A percentile compares a stretch with the other conserved stretches of the same genome.
phyloP scores from a whole-genome alignment of 2,113 vertebrate species.

The Reinhardtius hippoglossoides region DNA sequence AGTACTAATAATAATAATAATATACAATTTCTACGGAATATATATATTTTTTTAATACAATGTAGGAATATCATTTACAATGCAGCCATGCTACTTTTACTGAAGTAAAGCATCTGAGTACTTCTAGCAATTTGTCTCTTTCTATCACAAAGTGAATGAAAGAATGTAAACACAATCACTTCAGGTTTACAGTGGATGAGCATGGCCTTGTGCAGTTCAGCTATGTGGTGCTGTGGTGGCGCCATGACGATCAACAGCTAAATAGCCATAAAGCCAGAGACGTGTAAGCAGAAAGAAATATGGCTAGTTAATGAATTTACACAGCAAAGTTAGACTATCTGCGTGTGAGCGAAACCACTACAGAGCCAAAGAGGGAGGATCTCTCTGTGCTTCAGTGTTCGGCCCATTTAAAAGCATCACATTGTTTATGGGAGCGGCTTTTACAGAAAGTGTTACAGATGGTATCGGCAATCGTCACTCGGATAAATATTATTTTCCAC shows the following conservation, averaged over 20 bases:
- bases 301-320: conserved; percentile 15
- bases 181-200: not conserved
- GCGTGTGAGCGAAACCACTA: not conserved
- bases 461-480: conserved; percentile 56
- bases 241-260: not conserved
- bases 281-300: not conserved
- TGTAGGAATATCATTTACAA: too few species aligned
- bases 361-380: conserved; percentile 34
- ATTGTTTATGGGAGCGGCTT: conserved; percentile 76
- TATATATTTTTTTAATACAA: too few species aligned
- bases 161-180: not conserved
- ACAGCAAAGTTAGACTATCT: conserved; percentile 10
- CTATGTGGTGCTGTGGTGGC: conserved; percentile 1
- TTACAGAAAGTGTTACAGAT: conserved; percentile 72
- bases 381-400: conserved; percentile 33
- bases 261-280: not conserved
- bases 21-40: too few species aligned
- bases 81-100: not conserved
- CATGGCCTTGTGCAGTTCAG: not conserved
- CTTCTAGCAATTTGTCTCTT: not conserved
- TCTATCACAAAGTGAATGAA: not conserved
- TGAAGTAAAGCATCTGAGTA: not conserved
- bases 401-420: conserved; percentile 63
- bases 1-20: too few species aligned
- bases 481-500: conserved; percentile 79